These are phyloP conservation scores for Poeciliopsis turrubarensis DNA, from an alignment of 2,113 vertebrate species.

Conservation along the genomic window DNA sequence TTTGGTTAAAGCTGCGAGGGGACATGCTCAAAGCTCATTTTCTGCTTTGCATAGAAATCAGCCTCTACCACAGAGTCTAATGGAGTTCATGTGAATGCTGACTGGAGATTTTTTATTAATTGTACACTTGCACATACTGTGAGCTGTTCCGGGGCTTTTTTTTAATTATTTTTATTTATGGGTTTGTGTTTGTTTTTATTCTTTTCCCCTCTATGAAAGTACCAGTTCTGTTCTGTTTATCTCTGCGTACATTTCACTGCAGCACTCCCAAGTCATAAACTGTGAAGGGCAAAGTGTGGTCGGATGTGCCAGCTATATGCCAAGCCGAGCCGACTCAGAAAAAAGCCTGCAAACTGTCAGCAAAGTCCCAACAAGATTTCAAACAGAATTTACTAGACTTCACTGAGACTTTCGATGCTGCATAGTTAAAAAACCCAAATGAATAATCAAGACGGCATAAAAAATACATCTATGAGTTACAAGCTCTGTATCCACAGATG, in stretches of 20 bases:
- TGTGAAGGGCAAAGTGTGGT: conserved; percentile 48
- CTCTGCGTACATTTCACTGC: conserved; percentile 25
- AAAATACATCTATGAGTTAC: conserved; percentile 36
- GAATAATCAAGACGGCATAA: conserved; percentile 51
- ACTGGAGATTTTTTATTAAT: conserved; percentile 43
- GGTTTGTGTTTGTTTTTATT: background rate
- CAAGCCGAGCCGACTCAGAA: conserved; percentile 21
- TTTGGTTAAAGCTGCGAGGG: conserved; percentile 33
- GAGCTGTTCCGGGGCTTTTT: background rate
- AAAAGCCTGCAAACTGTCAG: conserved; percentile 44
- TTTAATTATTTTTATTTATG: background rate
- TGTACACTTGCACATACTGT: conserved; percentile 16
- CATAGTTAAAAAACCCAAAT: conserved; percentile 47
- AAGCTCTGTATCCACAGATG: conserved; percentile 20
- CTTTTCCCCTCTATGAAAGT: conserved; percentile 15
- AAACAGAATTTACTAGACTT: conserved; percentile 45
- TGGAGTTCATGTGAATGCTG: conserved; percentile 48
- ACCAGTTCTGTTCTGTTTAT: conserved; percentile 16
- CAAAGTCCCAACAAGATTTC: conserved; percentile 34
- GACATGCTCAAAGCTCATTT: conserved; percentile 48
- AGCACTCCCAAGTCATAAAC: conserved; percentile 26
- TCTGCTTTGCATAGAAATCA: conserved; percentile 66
- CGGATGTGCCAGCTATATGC: conserved; percentile 29
- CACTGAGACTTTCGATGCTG: conserved; percentile 23
- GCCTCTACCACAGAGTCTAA: conserved; percentile 44